Base-by-base conservation (phyloP, 2,113 vertebrate species). In the Eurypyga helias region DNA sequence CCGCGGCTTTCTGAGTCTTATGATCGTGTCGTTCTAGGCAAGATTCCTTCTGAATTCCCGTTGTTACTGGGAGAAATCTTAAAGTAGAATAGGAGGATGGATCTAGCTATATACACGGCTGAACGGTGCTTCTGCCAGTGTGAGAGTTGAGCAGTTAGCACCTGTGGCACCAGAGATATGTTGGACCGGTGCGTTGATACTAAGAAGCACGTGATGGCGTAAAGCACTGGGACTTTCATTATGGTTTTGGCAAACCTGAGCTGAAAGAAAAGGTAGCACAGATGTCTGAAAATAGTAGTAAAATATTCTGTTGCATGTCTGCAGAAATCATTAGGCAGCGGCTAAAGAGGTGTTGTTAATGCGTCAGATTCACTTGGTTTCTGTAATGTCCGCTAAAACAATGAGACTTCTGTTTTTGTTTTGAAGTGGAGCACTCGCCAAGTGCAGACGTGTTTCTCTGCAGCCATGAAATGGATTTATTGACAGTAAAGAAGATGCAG, bases 241-340 rank as follows among this genome's bases (percentile, higher is more conserved):
- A 77, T 34, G 23, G 46, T 73, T 96, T 94, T 94, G 83, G 87
- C 81, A 97, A 93, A 97, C 90, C 78, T 38, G 36, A 94, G 81
- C 75, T 94, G 90, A 95, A 93, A 92, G 81, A 77, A 96, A 75
- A 90, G 80, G 48, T 57, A 83, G 83, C 81, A 87, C 95, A 97
- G 97, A 97, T 97, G 96, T 96, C 91, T 96, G 93, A 89, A 96
- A 97, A 94, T 48, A 95, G 83, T 84, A 91, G 43, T 97, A 96
- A 98, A 97, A 96, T 96, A 93, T 91, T 97, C 93, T 66, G 81
- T 96, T 96, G 85, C 60, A 33, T 94, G 94, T 94, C 96, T 97
- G 96, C 79, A 94, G 80, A 96, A 98, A 69, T 96, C 96, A 95
- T 97, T 97, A 96, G 95, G 36, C 89, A 70, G 90, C 0, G 3